Conservation (phyloP, 1,140 invertebrate species). For the Uloborus diversus region DNA sequence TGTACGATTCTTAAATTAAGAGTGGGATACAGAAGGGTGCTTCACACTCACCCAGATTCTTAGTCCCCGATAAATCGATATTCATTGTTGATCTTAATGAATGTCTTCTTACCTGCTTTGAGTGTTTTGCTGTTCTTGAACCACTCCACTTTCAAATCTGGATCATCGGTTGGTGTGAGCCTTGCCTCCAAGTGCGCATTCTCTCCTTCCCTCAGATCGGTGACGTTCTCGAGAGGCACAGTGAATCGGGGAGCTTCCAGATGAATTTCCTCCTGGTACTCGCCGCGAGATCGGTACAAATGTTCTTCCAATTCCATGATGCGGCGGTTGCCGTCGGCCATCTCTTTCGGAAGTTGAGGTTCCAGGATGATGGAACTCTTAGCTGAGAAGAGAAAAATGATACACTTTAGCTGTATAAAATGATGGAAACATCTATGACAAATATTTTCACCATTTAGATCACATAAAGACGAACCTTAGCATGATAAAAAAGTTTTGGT, state of each 20-base stretch:
- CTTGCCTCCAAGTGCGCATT: conserved; percentile 98
- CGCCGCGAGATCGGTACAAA: conserved; percentile 68
- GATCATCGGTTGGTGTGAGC: conserved; percentile 93
- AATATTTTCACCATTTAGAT: too few relatives aligned
- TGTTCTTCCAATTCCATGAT: conserved; percentile 83
- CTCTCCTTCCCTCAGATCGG: conserved; percentile 85
- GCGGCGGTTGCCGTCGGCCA: conserved; percentile 91
- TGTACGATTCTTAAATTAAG: too few relatives aligned
- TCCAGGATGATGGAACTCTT: conserved; percentile 93
- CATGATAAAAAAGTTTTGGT: too few relatives aligned
- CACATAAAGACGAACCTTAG: too few relatives aligned
- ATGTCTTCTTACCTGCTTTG: conserved; percentile 77
- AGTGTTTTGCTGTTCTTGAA: conserved; percentile 89
- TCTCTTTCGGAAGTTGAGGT: conserved; percentile 92
- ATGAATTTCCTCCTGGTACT: conserved; percentile 75
- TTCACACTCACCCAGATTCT: too few relatives aligned
- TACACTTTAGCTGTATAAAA: background rate
- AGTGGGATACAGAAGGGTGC: too few relatives aligned
- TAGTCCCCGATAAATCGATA: too few relatives aligned
- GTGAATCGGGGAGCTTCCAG: conserved; percentile 90
- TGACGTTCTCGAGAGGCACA: conserved; percentile 84
- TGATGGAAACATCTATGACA: too few relatives aligned
- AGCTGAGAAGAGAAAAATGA: conserved; percentile 65
- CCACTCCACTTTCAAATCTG: conserved; percentile 93
- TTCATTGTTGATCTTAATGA: too few relatives aligned